These are phyloP conservation scores for Eretmocerus hayati DNA, from an alignment of 2,888 invertebrate species.

Conservation along the genomic window DNA sequence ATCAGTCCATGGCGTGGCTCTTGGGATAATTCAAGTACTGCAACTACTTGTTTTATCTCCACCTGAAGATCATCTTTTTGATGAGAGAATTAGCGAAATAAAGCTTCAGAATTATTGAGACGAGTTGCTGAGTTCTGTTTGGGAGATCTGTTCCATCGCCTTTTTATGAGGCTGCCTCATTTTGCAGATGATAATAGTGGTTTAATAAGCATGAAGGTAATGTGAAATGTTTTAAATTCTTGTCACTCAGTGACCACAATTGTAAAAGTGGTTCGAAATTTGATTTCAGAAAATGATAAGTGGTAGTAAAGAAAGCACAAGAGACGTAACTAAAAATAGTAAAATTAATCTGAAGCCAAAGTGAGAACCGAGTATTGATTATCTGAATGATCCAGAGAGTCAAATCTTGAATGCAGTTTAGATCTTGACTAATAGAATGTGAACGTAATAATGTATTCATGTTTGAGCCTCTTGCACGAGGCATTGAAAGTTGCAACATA, in stretches of 20 bases:
- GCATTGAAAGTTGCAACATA: too few relatives aligned
- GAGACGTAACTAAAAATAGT: constrained; percentile 50
- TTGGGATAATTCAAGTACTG: constrained; percentile 90
- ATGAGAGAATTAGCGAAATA: constrained; percentile 96
- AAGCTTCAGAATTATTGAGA: constrained; percentile 87
- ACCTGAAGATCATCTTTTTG: constrained; percentile 82
- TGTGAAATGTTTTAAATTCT: not conserved
- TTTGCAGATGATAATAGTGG: constrained; percentile 71
- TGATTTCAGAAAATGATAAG: constrained; percentile 59
- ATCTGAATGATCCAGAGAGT: constrained; percentile 33
- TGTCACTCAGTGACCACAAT: not conserved
- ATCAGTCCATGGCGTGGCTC: constrained; percentile 90
- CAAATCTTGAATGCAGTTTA: constrained; percentile 36
- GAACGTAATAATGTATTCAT: too few relatives aligned
- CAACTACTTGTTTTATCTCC: constrained; percentile 85
- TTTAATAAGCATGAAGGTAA: constrained; percentile 45
- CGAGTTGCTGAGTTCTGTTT: constrained; percentile 92
- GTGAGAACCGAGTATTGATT: constrained; percentile 31
- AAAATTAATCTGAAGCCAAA: constrained; percentile 42
- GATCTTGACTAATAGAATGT: too few relatives aligned
- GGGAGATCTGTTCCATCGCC: constrained; percentile 91
- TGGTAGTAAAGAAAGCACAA: constrained; percentile 59
- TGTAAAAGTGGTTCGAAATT: too few relatives aligned
- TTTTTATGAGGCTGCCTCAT: constrained; percentile 87
- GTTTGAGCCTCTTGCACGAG: too few relatives aligned